Evolutionary conservation across 53 echinoderm and acorn worm species (phyloP), one percentile per base, ranked within the genome.

Genomic region (Stichopus horrens): DNA sequence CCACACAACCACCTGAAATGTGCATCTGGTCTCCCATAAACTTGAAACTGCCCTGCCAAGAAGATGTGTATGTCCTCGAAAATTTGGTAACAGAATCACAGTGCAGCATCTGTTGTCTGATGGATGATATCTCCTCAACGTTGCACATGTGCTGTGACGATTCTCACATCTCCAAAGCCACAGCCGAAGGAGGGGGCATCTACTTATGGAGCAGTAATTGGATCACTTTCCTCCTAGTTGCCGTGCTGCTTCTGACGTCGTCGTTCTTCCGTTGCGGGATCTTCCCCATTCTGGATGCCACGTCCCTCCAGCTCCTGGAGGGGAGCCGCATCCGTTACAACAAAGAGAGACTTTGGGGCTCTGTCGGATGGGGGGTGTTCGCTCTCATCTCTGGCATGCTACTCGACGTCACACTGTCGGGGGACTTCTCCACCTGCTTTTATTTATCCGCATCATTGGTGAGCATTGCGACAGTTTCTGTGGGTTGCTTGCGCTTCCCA

Each of bases 201-300:
- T 9, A 76, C 7, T 20, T 75, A 54, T 88, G 83, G 55, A 54
- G 59, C 13, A 37, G 37, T 37, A 75, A 86, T 55, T 73, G 89
- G 37, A 74, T 88, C 73, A 92, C 94, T 10, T 96, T 98, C 71
- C 68, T 86, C 73, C 86, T 98, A 52, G 77, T 95, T 78, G 75
- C 91, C 18, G 73, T 88, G 16, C 83, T 98, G 74, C 66, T 95
- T 71, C 88, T 95, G 9, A 91, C 87, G 18, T 89, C 93, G 67
- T 90, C 92, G 76, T 52, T 94, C 60, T 98, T 98, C 74, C 81
- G 91, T 74, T 96, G 98, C 84, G 91, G 90, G 71, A 90, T 94
- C n/a, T 94, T 94, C 73, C 97, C 97, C 6, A 77, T 98, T 22
- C 58, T 98, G 55, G 95, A 98, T 74, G 91, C 93, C 52, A 93